These are phyloP conservation scores for Drosophila virilis DNA, from an alignment of 1,140 invertebrate genomes.

Conservation along the genomic window DNA sequence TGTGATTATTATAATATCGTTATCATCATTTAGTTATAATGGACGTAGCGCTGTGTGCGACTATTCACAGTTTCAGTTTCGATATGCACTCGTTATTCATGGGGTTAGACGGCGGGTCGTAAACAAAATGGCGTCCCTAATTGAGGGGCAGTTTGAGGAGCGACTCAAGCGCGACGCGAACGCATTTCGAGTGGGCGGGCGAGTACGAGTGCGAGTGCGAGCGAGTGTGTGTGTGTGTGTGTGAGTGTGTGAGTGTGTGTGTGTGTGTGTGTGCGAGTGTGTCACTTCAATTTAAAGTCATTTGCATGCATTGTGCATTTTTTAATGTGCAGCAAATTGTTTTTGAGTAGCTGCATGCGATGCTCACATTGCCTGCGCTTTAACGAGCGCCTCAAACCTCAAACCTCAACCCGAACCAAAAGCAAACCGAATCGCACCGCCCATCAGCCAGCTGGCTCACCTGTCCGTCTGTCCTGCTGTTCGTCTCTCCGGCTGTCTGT, in stretches of 20 bases:
- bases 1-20: conserved; percentile 29
- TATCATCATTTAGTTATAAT: conserved; percentile 35
- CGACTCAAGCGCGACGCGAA: conserved; percentile 64
- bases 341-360: conserved; percentile 77
- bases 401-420: conserved; percentile 14
- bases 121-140: conserved; percentile 76
- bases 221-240: conserved; percentile 20
- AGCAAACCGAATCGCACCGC: conserved; percentile 3
- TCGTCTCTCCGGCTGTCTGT: conserved; percentile 37
- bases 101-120: conserved; percentile 47
- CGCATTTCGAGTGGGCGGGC: conserved; percentile 18
- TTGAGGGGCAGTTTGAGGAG: conserved; percentile 61
- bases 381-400: conserved; percentile 45
- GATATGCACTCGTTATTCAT: conserved; percentile 39
- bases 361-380: conserved; percentile 46
- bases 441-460: conserved; percentile 23
- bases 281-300: conserved; percentile 75
- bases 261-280: conserved; percentile 35
- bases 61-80: conserved; percentile 18
- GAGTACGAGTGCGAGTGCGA: neutral
- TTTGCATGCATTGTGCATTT: conserved; percentile 79
- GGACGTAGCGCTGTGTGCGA: conserved; percentile 15
- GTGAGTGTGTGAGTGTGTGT: conserved; percentile 38
- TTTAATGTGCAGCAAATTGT: conserved; percentile 81
- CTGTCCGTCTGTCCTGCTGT: conserved; percentile 16